A percentile compares a stretch with the other conserved stretches of the same genome.
Evolutionary conservation across 2,888 invertebrate species (phyloP).

Genomic region (Dichetophora obliterata): DNA sequence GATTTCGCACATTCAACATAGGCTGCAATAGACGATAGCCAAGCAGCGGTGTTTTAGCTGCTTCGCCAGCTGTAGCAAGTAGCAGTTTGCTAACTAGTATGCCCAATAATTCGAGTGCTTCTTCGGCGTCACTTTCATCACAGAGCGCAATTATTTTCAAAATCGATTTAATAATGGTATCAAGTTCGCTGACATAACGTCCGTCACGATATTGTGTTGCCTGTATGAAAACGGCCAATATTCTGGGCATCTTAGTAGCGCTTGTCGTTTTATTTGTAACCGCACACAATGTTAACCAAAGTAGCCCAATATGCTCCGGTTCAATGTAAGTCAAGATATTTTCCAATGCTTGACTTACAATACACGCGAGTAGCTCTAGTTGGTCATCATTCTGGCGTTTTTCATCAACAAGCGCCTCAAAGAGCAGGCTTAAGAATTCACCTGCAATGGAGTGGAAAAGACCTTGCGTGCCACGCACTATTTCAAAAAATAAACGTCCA

Average conservation of each 20-base stretch:
- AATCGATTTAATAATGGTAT: conserved; percentile 74
- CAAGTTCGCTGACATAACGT: conserved; percentile 73
- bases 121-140: conserved; percentile 17
- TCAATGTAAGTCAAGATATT: conserved; percentile 76
- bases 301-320: conserved; percentile 75
- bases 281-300: conserved; percentile 75
- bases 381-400: conserved; percentile 51
- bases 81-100: conserved; percentile 74
- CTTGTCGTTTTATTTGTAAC: conserved; percentile 57
- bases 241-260: conserved; percentile 61
- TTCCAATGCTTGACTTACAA: conserved; percentile 76
- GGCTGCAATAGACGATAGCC: conserved; percentile 78
- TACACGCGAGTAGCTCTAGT: conserved; percentile 70
- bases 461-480: conserved; percentile 84
- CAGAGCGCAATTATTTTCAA: conserved; percentile 57
- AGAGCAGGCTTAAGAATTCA: conserved; percentile 77
- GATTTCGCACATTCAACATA: conserved; percentile 73
- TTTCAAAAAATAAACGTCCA: conserved; percentile 90
- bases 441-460: conserved; percentile 89
- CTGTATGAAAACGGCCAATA: conserved; percentile 75
- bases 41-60: conserved; percentile 80
- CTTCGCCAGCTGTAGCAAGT: conserved; percentile 74
- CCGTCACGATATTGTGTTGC: conserved; percentile 77
- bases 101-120: conserved; percentile 45
- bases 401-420: conserved; percentile 73